Evolutionary conservation across 2,797 vertebrate species (phyloP).

Genomic region (Nyctalus aviator): DNA sequence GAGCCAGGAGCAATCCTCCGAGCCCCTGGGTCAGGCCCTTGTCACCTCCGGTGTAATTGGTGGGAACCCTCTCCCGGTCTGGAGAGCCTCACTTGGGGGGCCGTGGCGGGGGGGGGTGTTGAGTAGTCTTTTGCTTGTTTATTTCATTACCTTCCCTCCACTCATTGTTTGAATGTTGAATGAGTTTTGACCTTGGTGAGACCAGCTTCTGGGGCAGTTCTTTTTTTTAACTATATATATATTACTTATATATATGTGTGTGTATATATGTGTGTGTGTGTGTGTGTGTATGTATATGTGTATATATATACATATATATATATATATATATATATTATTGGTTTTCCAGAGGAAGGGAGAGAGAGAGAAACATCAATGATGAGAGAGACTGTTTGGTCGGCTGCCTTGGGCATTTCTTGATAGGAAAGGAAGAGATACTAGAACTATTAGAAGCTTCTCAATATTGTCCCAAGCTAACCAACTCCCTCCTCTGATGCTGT

Average conservation of each 20-base stretch:
- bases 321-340: too few species aligned
- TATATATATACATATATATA: too few species aligned
- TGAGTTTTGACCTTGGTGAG: background rate
- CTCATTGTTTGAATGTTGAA: background rate
- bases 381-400: too few species aligned
- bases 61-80: constrained; percentile 29
- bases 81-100: constrained; percentile 21
- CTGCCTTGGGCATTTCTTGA: background rate
- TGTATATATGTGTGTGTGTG: too few species aligned
- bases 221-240: background rate
- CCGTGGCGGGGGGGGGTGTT: background rate
- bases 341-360: too few species aligned
- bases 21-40: background rate
- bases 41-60: constrained; percentile 35
- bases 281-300: too few species aligned
- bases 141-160: background rate
- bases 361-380: too few species aligned
- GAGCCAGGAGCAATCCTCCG: background rate
- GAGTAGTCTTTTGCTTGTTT: background rate
- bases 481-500: background rate
- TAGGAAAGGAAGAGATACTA: background rate
- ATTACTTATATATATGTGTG: too few species aligned
- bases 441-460: constrained; percentile 15
- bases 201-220: background rate
- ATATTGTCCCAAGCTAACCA: background rate